Evolutionary conservation across 1,140 invertebrate genomes (phyloP).

Genomic region (Lethocerus indicus): DNA sequence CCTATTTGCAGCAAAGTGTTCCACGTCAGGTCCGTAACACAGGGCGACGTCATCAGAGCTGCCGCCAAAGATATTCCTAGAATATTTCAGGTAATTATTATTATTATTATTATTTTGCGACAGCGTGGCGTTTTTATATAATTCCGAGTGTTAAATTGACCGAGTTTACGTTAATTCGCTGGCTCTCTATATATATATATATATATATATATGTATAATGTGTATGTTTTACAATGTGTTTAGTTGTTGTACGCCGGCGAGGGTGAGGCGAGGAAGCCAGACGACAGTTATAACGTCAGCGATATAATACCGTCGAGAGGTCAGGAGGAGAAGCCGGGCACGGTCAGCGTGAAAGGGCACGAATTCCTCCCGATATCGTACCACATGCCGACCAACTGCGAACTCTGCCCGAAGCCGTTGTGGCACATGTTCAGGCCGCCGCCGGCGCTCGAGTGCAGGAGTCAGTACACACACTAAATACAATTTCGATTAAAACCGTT

Average conservation of each 20-base stretch:
- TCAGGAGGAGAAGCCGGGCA: conserved; percentile 52
- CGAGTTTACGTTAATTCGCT: conserved; percentile 8
- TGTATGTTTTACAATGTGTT: conserved; percentile 11
- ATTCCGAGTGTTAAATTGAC: conserved; percentile 1
- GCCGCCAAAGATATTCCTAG: conserved; percentile 97
- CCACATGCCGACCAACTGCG: conserved; percentile 95
- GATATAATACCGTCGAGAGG: conserved; percentile 26
- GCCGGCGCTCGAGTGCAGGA: conserved; percentile 86
- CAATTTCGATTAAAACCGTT: too few relatives aligned
- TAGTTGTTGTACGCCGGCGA: conserved; percentile 82
- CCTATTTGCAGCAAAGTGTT: conserved; percentile 77
- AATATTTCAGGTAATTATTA: conserved; percentile 78
- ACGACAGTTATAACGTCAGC: conserved; percentile 41
- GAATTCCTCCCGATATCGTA: conserved; percentile 92
- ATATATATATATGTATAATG: neutral
- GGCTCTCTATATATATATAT: neutral
- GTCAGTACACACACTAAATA: too few relatives aligned
- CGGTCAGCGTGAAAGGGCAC: conserved; percentile 81
- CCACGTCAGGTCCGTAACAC: conserved; percentile 93
- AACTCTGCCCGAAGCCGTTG: conserved; percentile 89
- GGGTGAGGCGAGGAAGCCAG: conserved; percentile 74
- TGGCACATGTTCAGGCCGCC: conserved; percentile 96
- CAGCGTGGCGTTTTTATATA: neutral
- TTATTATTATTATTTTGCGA: conserved; percentile 1
- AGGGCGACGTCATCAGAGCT: conserved; percentile 94